A percentile compares a stretch with the other conserved stretches of the same genome.
Evolutionary conservation across 2,888 invertebrate genomes (phyloP).

Genomic region (Lepidocyrtinus sp.): DNA sequence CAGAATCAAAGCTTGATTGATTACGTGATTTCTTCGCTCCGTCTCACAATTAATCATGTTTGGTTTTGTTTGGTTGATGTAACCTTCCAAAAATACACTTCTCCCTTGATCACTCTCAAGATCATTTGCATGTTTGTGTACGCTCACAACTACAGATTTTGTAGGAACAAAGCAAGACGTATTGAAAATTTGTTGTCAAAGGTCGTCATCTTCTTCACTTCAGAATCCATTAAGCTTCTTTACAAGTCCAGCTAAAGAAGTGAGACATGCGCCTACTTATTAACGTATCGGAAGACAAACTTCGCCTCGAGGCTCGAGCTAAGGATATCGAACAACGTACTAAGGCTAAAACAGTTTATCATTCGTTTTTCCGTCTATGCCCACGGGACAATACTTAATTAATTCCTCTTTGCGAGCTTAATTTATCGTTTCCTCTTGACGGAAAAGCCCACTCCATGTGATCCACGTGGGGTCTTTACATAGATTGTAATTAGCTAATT

Average conservation of each 20-base stretch:
- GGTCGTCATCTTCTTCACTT: constrained; percentile 35
- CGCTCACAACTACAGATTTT: not conserved
- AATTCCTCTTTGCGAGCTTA: not conserved
- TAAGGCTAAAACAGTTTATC: not conserved
- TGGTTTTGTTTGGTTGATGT: constrained; percentile 26
- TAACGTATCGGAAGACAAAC: too few species aligned
- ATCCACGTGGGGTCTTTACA: not conserved
- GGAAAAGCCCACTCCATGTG: not conserved
- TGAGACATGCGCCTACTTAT: too few species aligned
- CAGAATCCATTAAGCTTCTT: too few species aligned
- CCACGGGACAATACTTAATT: not conserved
- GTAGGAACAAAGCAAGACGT: not conserved
- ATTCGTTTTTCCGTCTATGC: not conserved
- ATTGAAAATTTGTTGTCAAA: constrained; percentile 32
- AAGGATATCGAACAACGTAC: not conserved
- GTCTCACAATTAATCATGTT: constrained; percentile 14
- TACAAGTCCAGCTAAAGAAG: too few species aligned
- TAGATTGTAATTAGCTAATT: not conserved
- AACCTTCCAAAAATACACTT: constrained; percentile 18
- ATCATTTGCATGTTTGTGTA: not conserved
- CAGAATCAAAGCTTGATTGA: not conserved
- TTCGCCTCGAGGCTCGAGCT: too few species aligned
- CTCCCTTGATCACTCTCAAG: not conserved
- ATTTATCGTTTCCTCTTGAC: not conserved
- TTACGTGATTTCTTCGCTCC: not conserved